Evolutionary conservation across 2,113 vertebrate species (phyloP).

Genomic region (Coturnix japonica): DNA sequence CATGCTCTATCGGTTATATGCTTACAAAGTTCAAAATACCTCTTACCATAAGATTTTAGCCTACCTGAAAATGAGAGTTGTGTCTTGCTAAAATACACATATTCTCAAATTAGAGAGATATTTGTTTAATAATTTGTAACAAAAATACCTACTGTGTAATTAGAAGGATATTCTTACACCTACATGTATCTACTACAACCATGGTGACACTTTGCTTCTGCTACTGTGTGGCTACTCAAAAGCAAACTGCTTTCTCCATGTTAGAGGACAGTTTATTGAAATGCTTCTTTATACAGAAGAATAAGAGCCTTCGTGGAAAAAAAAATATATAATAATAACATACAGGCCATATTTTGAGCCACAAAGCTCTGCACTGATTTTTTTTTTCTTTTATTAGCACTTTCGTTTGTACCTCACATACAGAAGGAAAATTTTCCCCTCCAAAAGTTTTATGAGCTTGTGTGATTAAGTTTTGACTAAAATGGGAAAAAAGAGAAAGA

Average conservation of each 20-base stretch:
- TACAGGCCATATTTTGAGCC: neutral
- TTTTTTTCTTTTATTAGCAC: neutral
- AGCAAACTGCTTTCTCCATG: neutral
- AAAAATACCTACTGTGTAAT: neutral
- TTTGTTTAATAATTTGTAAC: neutral
- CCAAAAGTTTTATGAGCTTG: neutral
- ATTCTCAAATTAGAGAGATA: neutral
- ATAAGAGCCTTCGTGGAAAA: neutral
- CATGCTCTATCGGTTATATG: neutral
- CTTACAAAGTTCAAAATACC: neutral
- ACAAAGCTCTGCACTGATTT: neutral
- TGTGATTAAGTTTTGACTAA: slow-evolving; percentile 14
- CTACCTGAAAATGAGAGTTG: neutral
- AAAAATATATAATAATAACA: neutral
- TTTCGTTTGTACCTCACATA: neutral
- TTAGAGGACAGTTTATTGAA: neutral
- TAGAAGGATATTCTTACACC: neutral
- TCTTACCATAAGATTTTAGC: neutral
- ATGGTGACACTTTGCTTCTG: neutral
- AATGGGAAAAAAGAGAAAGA: too few species aligned
- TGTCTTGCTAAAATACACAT: neutral
- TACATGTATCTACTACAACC: neutral
- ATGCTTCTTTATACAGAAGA: neutral
- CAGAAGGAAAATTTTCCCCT: neutral
- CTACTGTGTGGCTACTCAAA: neutral